phyloP scores from a whole-genome alignment of 30 jellyfish, hydroid and myxozoan species.

The Pseudorhiza aurosa region DNA sequence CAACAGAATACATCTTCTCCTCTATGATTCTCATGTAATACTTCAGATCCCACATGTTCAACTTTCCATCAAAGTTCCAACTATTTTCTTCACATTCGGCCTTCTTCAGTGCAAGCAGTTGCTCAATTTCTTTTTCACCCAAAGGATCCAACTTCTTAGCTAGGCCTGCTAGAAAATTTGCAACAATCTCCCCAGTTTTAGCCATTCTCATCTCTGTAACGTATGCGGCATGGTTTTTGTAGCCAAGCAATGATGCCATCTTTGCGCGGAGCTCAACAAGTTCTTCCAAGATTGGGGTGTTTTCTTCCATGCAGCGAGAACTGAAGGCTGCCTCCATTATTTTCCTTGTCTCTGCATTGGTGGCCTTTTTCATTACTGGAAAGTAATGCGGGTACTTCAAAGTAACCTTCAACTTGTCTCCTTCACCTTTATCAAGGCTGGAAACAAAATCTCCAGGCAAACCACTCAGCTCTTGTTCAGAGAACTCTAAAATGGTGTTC shows the following conservation, averaged over 20 bases:
- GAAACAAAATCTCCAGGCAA: constrained; percentile 76
- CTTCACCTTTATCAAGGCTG: constrained; percentile 78
- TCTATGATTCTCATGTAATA: constrained; percentile 87
- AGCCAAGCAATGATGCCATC: constrained; percentile 79
- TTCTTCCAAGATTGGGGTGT: constrained; percentile 86
- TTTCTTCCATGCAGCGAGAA: constrained; percentile 81
- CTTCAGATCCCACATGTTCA: constrained; percentile 87
- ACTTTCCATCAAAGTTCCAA: constrained; percentile 66
- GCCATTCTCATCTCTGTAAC: constrained; percentile 96
- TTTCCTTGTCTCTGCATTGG: constrained; percentile 75
- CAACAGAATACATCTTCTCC: constrained; percentile 79
- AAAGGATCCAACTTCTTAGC: constrained; percentile 64
- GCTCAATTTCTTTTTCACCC: constrained; percentile 73
- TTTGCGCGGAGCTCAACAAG: constrained; percentile 79
- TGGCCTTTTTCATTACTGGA: constrained; percentile 83
- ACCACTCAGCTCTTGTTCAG: constrained; percentile 78
- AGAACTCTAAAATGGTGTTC: constrained; percentile 78
- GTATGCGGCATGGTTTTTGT: constrained; percentile 87
- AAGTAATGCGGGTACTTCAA: constrained; percentile 93
- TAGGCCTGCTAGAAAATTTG: constrained; percentile 67
- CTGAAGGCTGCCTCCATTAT: constrained; percentile 81
- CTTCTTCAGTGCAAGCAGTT: constrained; percentile 63
- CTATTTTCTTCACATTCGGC: constrained; percentile 81
- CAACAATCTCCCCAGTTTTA: constrained; percentile 85
- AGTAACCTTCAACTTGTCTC: constrained; percentile 69